These are phyloP conservation scores for Todiramphus saurophagus DNA, from an alignment of 2,113 vertebrate species.

Conservation along the genomic window DNA sequence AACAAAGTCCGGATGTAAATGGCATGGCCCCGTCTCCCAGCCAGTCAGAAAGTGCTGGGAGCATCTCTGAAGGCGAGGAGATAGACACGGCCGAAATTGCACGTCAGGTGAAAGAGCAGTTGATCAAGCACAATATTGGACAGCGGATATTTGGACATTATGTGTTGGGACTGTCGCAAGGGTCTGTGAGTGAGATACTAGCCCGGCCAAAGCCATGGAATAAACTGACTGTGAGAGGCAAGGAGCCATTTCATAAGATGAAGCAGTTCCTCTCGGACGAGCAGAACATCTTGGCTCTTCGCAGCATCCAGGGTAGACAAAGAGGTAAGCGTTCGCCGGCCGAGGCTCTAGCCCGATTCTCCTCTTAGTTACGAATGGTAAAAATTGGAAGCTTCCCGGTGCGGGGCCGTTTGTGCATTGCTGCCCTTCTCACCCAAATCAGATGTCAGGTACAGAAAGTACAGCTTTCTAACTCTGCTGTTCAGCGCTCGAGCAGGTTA, in stretches of 20 bases:
- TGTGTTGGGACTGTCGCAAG: conserved; percentile 95
- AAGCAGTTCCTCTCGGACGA: conserved; percentile 97
- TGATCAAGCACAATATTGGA: conserved; percentile 99
- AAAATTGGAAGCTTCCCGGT: not conserved
- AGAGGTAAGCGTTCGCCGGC: conserved; percentile 83
- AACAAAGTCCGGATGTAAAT: conserved; percentile 91
- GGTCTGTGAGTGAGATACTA: conserved; percentile 96
- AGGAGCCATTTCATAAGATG: conserved; percentile 99
- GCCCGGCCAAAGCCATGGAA: conserved; percentile 97
- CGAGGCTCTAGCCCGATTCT: not conserved
- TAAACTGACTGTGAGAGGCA: conserved; percentile 94
- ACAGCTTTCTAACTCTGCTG: not conserved
- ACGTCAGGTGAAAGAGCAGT: conserved; percentile 95
- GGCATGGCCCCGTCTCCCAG: conserved; percentile 92
- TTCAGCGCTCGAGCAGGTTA: not conserved
- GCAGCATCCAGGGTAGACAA: conserved; percentile 95
- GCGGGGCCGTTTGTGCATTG: accelerated
- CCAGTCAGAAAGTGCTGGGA: conserved; percentile 91
- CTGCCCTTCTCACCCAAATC: not conserved
- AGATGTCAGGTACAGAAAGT: not conserved
- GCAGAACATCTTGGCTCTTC: conserved; percentile 95
- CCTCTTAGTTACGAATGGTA: not conserved
- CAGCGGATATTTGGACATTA: conserved; percentile 97
- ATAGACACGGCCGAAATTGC: conserved; percentile 96
- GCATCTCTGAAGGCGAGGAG: conserved; percentile 90